These are phyloP conservation scores for Kryptolebias ocellatus DNA, from an alignment of 2,797 vertebrate genomes.

Conservation along the genomic window DNA sequence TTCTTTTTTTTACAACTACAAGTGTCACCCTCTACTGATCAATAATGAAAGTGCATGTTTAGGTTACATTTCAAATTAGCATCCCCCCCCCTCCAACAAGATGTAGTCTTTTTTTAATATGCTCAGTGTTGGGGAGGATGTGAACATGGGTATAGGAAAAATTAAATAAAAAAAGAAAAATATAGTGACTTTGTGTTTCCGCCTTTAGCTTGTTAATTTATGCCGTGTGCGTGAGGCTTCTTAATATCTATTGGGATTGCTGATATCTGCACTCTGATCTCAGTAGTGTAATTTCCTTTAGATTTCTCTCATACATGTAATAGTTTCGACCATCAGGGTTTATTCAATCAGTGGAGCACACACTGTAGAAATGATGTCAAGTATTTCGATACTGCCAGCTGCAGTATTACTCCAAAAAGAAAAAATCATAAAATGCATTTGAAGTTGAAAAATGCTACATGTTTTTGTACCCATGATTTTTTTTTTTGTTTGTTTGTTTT, in stretches of 20 bases:
- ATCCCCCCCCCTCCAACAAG: too few relatives aligned
- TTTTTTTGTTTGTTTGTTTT: too few relatives aligned
- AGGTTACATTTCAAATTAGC: too few relatives aligned
- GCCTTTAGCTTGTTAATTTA: slow-evolving; percentile 7
- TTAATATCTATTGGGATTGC: slow-evolving; percentile 13
- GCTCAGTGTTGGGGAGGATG: too few relatives aligned
- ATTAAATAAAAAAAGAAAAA: too few relatives aligned
- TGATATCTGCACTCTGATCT: slow-evolving; percentile 15
- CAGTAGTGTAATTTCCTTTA: slow-evolving; percentile 19
- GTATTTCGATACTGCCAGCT: not conserved
- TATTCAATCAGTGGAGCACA: slow-evolving; percentile 2
- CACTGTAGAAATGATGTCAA: too few relatives aligned
- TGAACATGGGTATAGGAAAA: too few relatives aligned
- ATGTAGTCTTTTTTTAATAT: too few relatives aligned
- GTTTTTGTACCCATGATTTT: not conserved
- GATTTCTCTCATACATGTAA: slow-evolving; percentile 17
- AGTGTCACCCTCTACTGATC: not conserved
- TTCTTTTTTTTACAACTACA: not conserved
- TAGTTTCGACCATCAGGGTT: slow-evolving; percentile 10
- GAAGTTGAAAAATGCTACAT: not conserved
- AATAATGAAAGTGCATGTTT: not conserved
- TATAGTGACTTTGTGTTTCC: not conserved
- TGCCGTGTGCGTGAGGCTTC: not conserved
- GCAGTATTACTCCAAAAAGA: not conserved
- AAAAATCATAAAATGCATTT: not conserved